Percentiles rank a stretch among this genome's conserved stretches.
Conservation (phyloP, 2,113 vertebrate species). For the Emberiza fucata region DNA sequence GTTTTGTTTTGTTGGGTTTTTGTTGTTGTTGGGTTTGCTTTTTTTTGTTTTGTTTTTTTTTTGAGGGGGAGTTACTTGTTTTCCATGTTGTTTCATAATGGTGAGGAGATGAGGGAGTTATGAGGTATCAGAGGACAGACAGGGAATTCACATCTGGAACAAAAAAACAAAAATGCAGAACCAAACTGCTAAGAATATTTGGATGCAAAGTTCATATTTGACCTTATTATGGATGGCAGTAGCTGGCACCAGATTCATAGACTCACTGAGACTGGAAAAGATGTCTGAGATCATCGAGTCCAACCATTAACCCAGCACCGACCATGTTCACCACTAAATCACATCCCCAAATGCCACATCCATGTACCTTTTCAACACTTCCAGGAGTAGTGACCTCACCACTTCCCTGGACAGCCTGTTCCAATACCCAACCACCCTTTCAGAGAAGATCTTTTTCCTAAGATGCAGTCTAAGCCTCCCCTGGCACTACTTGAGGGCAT, state of each 20-base stretch:
- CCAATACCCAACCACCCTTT: not conserved
- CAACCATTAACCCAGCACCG: not conserved
- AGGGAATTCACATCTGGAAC: not conserved
- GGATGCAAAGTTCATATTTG: not conserved
- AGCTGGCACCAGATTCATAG: not conserved
- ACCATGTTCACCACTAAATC: not conserved
- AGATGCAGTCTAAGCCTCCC: not conserved
- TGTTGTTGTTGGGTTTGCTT: no score
- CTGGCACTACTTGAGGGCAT: not conserved
- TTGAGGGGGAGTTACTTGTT: rapidly evolving
- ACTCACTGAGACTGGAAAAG: not conserved
- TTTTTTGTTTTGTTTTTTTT: not conserved
- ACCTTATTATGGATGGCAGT: not conserved
- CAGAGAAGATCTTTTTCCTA: not conserved
- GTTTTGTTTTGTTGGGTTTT: no score
- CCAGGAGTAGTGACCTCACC: not conserved
- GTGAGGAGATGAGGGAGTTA: not conserved
- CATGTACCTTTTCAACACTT: not conserved
- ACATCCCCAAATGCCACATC: not conserved
- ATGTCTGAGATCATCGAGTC: not conserved
- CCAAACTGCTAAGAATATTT: not conserved
- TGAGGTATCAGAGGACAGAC: not conserved
- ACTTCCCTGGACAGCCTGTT: not conserved
- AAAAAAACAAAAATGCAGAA: not conserved
- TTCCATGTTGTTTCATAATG: not conserved